Evolutionary conservation across 2,113 vertebrate genomes (phyloP).

Genomic region (Tricholaema leucomelas): DNA sequence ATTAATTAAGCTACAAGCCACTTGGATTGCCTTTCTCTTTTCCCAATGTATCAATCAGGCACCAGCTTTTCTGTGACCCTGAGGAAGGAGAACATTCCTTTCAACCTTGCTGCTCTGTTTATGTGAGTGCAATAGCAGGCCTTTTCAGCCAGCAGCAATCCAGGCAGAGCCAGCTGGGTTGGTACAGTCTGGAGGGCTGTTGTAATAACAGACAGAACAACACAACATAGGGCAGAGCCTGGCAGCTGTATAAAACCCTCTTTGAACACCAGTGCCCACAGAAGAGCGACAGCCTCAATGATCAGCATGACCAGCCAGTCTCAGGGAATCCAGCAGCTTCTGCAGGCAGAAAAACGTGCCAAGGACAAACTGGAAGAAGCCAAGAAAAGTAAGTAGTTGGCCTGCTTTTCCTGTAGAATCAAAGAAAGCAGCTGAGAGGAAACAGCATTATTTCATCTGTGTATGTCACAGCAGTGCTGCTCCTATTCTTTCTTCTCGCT

Average conservation of each 20-base stretch:
- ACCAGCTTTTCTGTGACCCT: background rate
- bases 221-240: background rate
- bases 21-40: background rate
- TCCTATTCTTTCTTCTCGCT: background rate
- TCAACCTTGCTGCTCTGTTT: background rate
- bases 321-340: constrained; percentile 81
- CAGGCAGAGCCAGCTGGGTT: background rate
- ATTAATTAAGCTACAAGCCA: background rate
- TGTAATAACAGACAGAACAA: constrained; percentile 46
- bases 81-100: background rate
- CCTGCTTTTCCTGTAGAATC: background rate
- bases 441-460: background rate
- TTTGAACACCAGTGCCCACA: background rate
- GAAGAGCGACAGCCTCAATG: background rate
- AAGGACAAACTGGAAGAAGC: constrained; percentile 83
- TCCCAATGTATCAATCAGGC: background rate
- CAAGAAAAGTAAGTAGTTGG: constrained; percentile 78
- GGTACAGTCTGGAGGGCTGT: background rate
- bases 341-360: constrained; percentile 82
- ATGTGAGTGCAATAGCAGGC: constrained; percentile 6
- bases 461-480: background rate
- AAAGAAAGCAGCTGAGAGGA: background rate
- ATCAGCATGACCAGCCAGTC: constrained; percentile 78
- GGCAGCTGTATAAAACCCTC: constrained; percentile 1
- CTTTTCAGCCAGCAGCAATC: background rate